Percentiles rank a stretch among this genome's conserved stretches.
Evolutionary conservation across 2,888 invertebrate genomes (phyloP).

Genomic region (Chymomyza procnemis): DNA sequence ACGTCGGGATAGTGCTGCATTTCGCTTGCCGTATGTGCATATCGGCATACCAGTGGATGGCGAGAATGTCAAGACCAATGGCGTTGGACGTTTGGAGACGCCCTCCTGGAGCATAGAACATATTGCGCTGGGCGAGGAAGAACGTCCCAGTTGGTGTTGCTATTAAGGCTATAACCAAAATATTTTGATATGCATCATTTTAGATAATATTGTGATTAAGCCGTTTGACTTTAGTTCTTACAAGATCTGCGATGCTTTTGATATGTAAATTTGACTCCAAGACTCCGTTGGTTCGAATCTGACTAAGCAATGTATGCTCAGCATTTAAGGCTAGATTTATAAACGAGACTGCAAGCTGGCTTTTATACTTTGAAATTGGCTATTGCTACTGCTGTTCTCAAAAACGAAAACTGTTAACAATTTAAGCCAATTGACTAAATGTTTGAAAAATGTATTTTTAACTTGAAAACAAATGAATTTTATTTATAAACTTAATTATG

Average conservation of each 20-base stretch:
- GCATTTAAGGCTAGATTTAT: slow-evolving; percentile 2
- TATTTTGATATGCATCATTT: background rate
- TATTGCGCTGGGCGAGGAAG: slow-evolving; percentile 84
- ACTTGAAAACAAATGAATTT: background rate
- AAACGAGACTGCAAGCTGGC: background rate
- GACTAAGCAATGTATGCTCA: slow-evolving; percentile 24
- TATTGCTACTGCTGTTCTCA: background rate
- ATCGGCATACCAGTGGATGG: slow-evolving; percentile 79
- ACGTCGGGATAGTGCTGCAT: slow-evolving; percentile 54
- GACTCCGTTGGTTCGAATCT: slow-evolving; percentile 8
- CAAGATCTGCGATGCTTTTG: slow-evolving; percentile 7
- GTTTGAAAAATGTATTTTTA: background rate
- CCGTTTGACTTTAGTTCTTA: slow-evolving; percentile 31
- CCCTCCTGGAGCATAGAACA: slow-evolving; percentile 83
- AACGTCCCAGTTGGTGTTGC: slow-evolving; percentile 82
- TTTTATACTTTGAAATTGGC: background rate
- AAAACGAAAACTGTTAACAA: background rate
- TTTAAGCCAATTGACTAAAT: background rate
- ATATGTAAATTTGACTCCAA: slow-evolving; percentile 27
- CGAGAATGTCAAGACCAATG: slow-evolving; percentile 81
- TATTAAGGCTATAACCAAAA: slow-evolving; percentile 65
- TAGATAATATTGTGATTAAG: background rate
- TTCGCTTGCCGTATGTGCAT: slow-evolving; percentile 75
- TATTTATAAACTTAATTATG: slow-evolving; percentile 9
- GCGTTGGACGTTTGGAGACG: slow-evolving; percentile 82